phyloP scores from a whole-genome alignment of 1,140 invertebrate genomes.

The Pinna nobilis region DNA sequence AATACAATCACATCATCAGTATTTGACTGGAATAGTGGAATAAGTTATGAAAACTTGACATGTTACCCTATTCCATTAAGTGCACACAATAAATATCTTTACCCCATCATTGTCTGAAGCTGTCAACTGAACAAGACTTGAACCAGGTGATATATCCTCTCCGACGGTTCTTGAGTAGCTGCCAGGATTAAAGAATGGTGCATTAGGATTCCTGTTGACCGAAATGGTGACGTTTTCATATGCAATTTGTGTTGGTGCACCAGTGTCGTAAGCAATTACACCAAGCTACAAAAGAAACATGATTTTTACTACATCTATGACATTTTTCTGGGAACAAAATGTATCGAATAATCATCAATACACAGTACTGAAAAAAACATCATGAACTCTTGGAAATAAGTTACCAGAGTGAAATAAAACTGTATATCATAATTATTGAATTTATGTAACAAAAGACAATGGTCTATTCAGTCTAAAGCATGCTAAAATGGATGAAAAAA shows the following conservation, averaged over 20 bases:
- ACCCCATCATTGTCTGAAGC: conserved; percentile 78
- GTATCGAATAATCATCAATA: not conserved
- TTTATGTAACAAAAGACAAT: too few species aligned
- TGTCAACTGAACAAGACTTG: conserved; percentile 49
- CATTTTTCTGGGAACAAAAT: not conserved
- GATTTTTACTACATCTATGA: not conserved
- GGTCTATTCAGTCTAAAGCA: too few species aligned
- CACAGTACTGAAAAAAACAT: too few species aligned
- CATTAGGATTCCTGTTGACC: conserved; percentile 85
- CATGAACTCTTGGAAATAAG: too few species aligned
- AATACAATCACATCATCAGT: too few species aligned
- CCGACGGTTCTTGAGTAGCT: conserved; percentile 48
- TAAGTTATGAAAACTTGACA: too few species aligned
- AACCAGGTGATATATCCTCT: conserved; percentile 55
- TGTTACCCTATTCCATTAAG: too few species aligned
- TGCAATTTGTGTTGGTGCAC: conserved; percentile 88
- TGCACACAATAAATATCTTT: too few species aligned
- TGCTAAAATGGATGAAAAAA: too few species aligned
- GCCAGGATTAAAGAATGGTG: conserved; percentile 66
- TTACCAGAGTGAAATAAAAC: too few species aligned
- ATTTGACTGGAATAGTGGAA: too few species aligned
- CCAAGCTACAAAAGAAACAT: conserved; percentile 77
- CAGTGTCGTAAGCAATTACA: conserved; percentile 90
- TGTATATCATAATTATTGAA: too few species aligned
- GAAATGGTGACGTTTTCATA: conserved; percentile 87